Percentiles rank a stretch among this genome's conserved stretches.
phyloP scores from a whole-genome alignment of 2,888 invertebrate genomes.

The Helicoverpa assulta region DNA sequence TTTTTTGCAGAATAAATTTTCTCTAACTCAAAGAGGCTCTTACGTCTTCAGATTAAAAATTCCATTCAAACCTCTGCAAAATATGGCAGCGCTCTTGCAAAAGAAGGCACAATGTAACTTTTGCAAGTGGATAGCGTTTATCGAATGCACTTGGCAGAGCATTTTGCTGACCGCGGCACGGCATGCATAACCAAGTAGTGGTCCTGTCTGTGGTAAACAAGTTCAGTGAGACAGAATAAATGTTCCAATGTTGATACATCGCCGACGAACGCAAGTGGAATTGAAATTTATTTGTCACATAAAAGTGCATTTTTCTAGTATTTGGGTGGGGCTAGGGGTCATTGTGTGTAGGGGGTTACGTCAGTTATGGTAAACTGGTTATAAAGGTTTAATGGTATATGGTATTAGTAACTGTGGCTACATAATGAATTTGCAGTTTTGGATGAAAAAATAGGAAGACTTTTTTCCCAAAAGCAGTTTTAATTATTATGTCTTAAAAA shows the following conservation, averaged over 20 bases:
- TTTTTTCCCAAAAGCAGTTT: no score
- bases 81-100: constrained; percentile 41
- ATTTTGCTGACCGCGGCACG: constrained; percentile 75
- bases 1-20: not conserved
- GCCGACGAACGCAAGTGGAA: constrained; percentile 60
- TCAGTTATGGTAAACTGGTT: not conserved
- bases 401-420: not conserved
- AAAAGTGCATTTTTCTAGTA: constrained; percentile 58
- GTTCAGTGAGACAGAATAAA: constrained; percentile 80
- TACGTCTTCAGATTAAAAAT: constrained; percentile 39
- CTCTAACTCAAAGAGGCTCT: constrained; percentile 5
- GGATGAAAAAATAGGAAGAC: no score
- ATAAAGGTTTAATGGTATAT: not conserved
- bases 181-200: constrained; percentile 79
- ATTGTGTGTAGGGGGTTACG: constrained; percentile 29
- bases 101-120: constrained; percentile 69
- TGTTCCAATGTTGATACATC: constrained; percentile 69
- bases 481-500: no score
- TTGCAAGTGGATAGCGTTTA: constrained; percentile 73
- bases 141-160: constrained; percentile 77
- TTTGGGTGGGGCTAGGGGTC: constrained; percentile 32
- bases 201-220: constrained; percentile 71
- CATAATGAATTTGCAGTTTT: not conserved
- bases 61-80: constrained; percentile 38
- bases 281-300: constrained; percentile 61